These are phyloP conservation scores for Chymomyza costata DNA, from an alignment of 1,140 invertebrate species.

Conservation along the genomic window DNA sequence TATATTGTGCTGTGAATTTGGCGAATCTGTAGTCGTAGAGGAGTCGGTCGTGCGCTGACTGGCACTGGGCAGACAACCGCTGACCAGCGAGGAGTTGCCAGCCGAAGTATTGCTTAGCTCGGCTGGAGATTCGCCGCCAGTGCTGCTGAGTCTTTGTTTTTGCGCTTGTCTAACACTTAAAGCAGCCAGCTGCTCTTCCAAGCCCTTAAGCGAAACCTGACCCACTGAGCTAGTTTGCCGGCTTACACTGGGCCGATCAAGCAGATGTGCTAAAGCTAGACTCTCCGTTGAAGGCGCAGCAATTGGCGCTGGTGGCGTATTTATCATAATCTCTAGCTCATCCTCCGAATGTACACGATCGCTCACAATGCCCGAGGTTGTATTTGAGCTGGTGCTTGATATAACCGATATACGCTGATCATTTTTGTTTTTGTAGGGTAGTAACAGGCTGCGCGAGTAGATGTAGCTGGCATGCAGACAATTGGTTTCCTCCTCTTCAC, in stretches of 20 bases:
- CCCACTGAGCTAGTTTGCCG: constrained; percentile 77
- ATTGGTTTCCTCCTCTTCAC: constrained; percentile 84
- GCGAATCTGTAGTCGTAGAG: constrained; percentile 65
- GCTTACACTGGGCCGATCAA: constrained; percentile 79
- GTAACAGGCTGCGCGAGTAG: constrained; percentile 80
- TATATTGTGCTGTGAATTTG: constrained; percentile 72
- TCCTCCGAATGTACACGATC: constrained; percentile 95
- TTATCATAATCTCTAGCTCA: constrained; percentile 90
- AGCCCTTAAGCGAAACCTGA: constrained; percentile 73
- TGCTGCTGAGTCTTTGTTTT: constrained; percentile 36
- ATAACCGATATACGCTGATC: constrained; percentile 94
- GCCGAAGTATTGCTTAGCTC: constrained; percentile 68
- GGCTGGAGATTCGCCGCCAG: constrained; percentile 61
- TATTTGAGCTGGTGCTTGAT: constrained; percentile 93
- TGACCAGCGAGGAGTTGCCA: constrained; percentile 44
- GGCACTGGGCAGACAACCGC: constrained; percentile 1
- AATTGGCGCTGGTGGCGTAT: constrained; percentile 79
- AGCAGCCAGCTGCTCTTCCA: constrained; percentile 69
- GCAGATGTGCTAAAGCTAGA: constrained; percentile 82
- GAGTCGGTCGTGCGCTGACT: constrained; percentile 37
- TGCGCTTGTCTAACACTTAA: constrained; percentile 43
- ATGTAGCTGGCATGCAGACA: constrained; percentile 79
- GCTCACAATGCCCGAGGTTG: constrained; percentile 95
- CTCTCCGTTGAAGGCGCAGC: constrained; percentile 84
- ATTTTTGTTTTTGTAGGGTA: constrained; percentile 80